Evolutionary conservation across 2,113 vertebrate genomes (phyloP).

Genomic region (Calypte anna): DNA sequence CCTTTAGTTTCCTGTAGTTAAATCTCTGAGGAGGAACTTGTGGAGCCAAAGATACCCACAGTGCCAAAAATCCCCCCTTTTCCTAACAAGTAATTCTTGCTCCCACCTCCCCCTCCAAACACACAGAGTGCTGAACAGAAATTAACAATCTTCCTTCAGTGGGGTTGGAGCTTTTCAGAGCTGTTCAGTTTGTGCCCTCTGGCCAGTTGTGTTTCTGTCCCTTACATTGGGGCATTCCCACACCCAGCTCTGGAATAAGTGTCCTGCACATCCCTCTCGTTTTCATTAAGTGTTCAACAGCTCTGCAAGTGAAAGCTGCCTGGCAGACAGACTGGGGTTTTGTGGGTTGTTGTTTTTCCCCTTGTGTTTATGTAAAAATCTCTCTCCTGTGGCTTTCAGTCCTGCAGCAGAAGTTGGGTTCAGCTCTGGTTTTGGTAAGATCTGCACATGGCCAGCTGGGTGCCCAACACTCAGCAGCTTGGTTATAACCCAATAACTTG

Average conservation of each 20-base stretch:
- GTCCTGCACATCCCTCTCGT: fast-evolving
- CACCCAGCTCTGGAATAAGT: neutral
- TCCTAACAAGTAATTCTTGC: neutral
- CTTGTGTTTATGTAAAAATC: neutral
- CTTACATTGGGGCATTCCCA: neutral
- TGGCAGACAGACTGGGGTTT: neutral
- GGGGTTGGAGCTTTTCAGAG: fast-evolving
- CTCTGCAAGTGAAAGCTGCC: neutral
- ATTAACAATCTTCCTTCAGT: neutral
- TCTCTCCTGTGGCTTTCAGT: fast-evolving
- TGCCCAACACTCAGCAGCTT: fast-evolving
- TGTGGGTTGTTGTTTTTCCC: no score
- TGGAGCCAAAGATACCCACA: neutral
- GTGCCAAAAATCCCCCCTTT: neutral
- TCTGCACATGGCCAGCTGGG: fast-evolving
- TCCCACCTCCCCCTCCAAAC: neutral
- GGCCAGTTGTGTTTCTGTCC: fast-evolving
- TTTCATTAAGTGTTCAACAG: neutral
- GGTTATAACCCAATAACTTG: neutral
- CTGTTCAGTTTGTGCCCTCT: neutral
- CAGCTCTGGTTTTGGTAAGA: fast-evolving
- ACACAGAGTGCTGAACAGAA: neutral
- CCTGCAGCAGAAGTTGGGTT: neutral
- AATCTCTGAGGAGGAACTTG: neutral
- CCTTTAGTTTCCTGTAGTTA: neutral